Conservation (phyloP, 2,888 invertebrate species). For the Oxytorus armatus region DNA sequence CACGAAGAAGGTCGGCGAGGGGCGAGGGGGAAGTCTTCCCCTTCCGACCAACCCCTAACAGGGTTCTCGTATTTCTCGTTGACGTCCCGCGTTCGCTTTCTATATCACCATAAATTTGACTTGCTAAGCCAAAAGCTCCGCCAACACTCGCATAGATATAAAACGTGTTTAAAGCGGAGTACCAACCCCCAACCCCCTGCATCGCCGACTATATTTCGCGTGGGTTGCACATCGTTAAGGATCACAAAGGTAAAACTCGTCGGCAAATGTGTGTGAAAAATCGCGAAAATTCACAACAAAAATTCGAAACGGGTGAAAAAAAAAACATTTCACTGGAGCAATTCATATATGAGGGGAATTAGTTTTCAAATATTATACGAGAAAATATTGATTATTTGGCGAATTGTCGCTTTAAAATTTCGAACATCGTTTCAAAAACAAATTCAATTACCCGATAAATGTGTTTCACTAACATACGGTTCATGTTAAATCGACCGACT, state of each 20-base stretch:
- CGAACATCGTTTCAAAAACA: no score
- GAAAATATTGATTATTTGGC: no score
- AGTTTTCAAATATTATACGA: no score
- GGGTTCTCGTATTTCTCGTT: slow-evolving; percentile 40
- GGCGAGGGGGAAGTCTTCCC: no score
- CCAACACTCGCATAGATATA: slow-evolving; percentile 54
- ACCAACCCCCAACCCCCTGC: slow-evolving; percentile 12
- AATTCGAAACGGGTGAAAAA: no score
- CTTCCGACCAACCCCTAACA: no score
- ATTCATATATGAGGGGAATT: no score
- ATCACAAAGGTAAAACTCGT: not conserved
- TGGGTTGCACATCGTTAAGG: slow-evolving; percentile 24
- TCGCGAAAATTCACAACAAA: not conserved
- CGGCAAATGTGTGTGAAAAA: not conserved
- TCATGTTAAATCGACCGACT: no score
- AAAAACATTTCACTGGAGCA: no score
- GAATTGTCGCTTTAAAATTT: no score
- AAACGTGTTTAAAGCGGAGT: slow-evolving; percentile 5
- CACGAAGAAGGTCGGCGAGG: slow-evolving; percentile 58
- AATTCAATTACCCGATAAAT: no score
- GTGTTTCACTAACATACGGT: no score
- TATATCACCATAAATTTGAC: slow-evolving; percentile 82
- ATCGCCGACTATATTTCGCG: slow-evolving; percentile 1
- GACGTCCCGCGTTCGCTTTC: slow-evolving; percentile 25
- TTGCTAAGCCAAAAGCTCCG: slow-evolving; percentile 80